These are phyloP conservation scores for Peromyscus attwateri DNA, from an alignment of 2,797 vertebrate genomes.

Conservation along the genomic window DNA sequence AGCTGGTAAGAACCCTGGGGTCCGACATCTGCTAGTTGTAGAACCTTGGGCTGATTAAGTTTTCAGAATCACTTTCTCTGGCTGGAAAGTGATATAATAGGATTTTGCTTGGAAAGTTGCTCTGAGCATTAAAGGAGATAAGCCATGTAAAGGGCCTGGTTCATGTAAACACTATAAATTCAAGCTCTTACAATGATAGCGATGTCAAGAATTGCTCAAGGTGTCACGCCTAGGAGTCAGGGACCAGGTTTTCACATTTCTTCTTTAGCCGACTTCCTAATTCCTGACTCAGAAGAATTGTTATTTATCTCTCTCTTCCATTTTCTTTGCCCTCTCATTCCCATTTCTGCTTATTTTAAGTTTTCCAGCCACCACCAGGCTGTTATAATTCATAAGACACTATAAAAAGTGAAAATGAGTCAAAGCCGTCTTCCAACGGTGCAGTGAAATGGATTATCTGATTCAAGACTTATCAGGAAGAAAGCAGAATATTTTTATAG, in stretches of 20 bases:
- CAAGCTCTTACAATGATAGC: not conserved
- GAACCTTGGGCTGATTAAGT: not conserved
- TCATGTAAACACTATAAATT: not conserved
- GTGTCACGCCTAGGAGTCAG: not conserved
- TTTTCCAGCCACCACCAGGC: not conserved
- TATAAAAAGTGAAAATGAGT: not conserved
- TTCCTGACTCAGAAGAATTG: not conserved
- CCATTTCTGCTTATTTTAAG: not conserved
- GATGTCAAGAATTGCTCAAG: not conserved
- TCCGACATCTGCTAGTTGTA: not conserved
- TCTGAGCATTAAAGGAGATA: constrained; percentile 14
- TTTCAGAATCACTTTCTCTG: constrained; percentile 43
- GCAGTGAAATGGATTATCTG: not conserved
- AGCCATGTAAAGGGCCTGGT: not conserved
- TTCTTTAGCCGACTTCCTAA: not conserved
- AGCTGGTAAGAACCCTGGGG: not conserved
- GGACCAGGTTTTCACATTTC: not conserved
- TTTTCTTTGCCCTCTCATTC: not conserved
- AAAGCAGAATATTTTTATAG: not conserved
- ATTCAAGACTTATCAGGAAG: not conserved
- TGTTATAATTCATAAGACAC: not conserved
- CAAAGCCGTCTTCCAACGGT: not conserved
- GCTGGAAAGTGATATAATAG: not conserved
- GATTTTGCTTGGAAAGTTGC: constrained; percentile 27
- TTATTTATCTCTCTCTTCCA: not conserved